Evolutionary conservation across 2,113 vertebrate species (phyloP).

Genomic region (Nothocercus nigrocapillus): DNA sequence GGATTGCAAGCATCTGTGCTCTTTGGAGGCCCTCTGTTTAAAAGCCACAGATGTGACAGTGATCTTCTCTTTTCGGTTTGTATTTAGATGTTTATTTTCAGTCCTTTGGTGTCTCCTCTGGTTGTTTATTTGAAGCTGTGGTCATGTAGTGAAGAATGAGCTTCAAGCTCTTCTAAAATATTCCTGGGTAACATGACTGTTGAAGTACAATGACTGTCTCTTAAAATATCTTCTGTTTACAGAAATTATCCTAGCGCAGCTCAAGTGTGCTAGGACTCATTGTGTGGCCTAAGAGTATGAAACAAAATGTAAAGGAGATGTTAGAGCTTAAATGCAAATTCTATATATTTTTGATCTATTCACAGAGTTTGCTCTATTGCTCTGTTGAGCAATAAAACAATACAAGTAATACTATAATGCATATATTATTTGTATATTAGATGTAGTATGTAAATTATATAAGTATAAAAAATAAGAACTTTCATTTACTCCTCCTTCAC

Average conservation of each 20-base stretch:
- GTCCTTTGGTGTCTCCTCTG: neutral
- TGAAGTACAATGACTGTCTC: neutral
- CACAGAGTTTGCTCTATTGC: too few relatives aligned
- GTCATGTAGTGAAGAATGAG: neutral
- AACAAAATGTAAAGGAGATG: constrained; percentile 26
- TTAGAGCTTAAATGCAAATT: constrained; percentile 9
- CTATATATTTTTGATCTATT: constrained; percentile 10
- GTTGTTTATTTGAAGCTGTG: neutral
- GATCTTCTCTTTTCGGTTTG: neutral
- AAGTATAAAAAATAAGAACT: neutral
- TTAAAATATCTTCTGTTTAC: neutral
- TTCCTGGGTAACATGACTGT: neutral
- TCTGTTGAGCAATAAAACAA: constrained; percentile 3
- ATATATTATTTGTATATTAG: too few relatives aligned
- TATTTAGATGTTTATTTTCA: neutral
- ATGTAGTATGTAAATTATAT: too few relatives aligned
- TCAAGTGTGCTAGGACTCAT: neutral
- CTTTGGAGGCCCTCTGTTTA: neutral
- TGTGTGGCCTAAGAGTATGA: neutral
- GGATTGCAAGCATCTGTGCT: neutral
- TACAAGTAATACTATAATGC: too few relatives aligned
- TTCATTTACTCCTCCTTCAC: neutral
- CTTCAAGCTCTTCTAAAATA: neutral
- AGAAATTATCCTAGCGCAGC: neutral
- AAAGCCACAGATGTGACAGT: neutral